A percentile compares a stretch with the other conserved stretches of the same genome.
Evolutionary conservation across 2,113 vertebrate species (phyloP).

Genomic region (Neogobius melanostomus): DNA sequence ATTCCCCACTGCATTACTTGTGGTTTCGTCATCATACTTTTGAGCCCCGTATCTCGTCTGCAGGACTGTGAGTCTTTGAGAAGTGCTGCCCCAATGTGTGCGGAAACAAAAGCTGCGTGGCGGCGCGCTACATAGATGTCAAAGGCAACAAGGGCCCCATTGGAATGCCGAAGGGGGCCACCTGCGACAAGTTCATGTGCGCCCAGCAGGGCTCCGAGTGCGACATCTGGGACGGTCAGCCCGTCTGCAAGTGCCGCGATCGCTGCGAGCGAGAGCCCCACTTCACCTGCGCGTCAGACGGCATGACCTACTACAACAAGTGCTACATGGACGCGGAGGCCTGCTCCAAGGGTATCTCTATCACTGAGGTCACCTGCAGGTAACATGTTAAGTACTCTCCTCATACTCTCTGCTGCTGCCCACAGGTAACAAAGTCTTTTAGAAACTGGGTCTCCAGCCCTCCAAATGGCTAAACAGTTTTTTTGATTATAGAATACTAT

Average conservation of each 20-base stretch:
- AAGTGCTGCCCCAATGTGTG: slow-evolving; percentile 98
- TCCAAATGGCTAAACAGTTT: too few relatives aligned
- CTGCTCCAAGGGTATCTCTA: slow-evolving; percentile 90
- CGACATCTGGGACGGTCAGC: slow-evolving; percentile 97
- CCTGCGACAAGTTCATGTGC: slow-evolving; percentile 96
- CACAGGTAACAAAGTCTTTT: slow-evolving; percentile 32
- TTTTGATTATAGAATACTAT: too few relatives aligned
- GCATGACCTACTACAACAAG: slow-evolving; percentile 98
- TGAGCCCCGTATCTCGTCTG: slow-evolving; percentile 22
- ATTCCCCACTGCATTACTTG: too few relatives aligned
- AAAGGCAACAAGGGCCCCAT: slow-evolving; percentile 90
- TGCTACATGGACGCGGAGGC: slow-evolving; percentile 99
- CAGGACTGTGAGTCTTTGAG: slow-evolving; percentile 95
- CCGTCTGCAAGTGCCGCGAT: slow-evolving; percentile 95
- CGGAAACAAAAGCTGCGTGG: slow-evolving; percentile 95
- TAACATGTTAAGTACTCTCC: slow-evolving; percentile 77
- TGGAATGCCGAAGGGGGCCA: slow-evolving; percentile 91
- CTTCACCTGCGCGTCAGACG: slow-evolving; percentile 95
- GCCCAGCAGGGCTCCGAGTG: slow-evolving; percentile 96
- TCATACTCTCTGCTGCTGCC: slow-evolving; percentile 49
- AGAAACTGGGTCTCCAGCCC: too few relatives aligned
- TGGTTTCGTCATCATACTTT: not conserved
- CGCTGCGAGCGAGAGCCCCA: slow-evolving; percentile 95
- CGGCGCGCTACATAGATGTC: slow-evolving; percentile 89
- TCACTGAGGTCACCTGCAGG: slow-evolving; percentile 93